Evolutionary conservation across 2,888 invertebrate genomes (phyloP).

Genomic region (Beris chalybata): DNA sequence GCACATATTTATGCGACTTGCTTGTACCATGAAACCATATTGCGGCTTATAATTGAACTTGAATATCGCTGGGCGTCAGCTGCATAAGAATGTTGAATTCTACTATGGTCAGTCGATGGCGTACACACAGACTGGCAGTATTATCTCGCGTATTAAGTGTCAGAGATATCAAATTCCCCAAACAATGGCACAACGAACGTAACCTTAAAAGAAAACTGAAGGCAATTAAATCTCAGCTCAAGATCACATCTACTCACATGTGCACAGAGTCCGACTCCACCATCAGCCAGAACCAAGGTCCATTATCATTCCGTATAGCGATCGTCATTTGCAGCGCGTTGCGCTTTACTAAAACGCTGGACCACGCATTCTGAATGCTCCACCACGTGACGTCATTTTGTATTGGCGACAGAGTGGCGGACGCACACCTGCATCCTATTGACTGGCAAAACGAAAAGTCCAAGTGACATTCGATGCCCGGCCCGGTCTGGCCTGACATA

Average conservation of each 20-base stretch:
- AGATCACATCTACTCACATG: constrained; percentile 11
- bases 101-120: too few relatives aligned
- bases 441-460: constrained; percentile 34
- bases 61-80: too few relatives aligned
- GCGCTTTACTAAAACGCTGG: constrained; percentile 4
- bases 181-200: constrained; percentile 32
- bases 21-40: too few relatives aligned
- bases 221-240: constrained; percentile 37
- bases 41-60: too few relatives aligned
- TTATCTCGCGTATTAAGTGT: constrained; percentile 31
- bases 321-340: constrained; percentile 5
- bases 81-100: too few relatives aligned
- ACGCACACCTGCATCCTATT: constrained; percentile 40
- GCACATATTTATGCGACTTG: too few relatives aligned
- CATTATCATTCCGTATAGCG: constrained; percentile 5
- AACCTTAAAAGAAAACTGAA: constrained; percentile 37
- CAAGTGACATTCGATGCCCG: constrained; percentile 12
- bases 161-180: constrained; percentile 26
- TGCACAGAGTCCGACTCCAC: not conserved
- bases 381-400: constrained; percentile 15
- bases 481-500: too few relatives aligned
- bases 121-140: too few relatives aligned
- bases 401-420: constrained; percentile 39
- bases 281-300: not conserved
- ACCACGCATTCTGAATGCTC: constrained; percentile 22